Evolutionary conservation across 2,888 invertebrate genomes (phyloP).

Genomic region (Lordiphosa fenestrarum): DNA sequence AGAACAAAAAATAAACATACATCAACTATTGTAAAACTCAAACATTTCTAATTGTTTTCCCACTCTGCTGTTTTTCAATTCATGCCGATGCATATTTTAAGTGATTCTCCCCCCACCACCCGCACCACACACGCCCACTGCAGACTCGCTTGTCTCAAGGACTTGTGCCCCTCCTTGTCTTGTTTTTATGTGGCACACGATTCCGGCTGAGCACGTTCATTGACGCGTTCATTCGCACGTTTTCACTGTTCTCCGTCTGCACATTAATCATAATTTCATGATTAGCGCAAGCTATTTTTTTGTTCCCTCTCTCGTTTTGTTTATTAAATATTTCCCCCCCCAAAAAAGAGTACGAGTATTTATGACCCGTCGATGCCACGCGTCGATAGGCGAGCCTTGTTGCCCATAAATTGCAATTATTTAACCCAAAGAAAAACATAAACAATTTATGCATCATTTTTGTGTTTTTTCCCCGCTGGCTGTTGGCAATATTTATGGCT

Average conservation of each 20-base stretch:
- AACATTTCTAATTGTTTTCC: slow-evolving; percentile 1
- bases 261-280: slow-evolving; percentile 75
- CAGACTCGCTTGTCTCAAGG: slow-evolving; percentile 17
- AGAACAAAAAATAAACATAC: too few relatives aligned
- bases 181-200: slow-evolving; percentile 8
- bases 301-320: background rate
- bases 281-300: slow-evolving; percentile 69
- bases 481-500: slow-evolving; percentile 54
- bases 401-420: slow-evolving; percentile 57
- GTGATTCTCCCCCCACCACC: background rate
- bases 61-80: slow-evolving; percentile 4
- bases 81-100: slow-evolving; percentile 29
- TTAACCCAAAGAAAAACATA: slow-evolving; percentile 12
- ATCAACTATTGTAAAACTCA: too few relatives aligned
- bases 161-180: slow-evolving; percentile 2
- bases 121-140: slow-evolving; percentile 1
- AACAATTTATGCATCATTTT: slow-evolving; percentile 19
- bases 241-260: slow-evolving; percentile 44
- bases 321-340: slow-evolving; percentile 45
- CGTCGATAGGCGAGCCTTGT: slow-evolving; percentile 35
- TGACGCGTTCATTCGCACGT: slow-evolving; percentile 26
- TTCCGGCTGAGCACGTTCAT: slow-evolving; percentile 4
- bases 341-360: too few relatives aligned
- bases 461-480: background rate
- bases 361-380: slow-evolving; percentile 35